Base-by-base conservation (phyloP, 2,888 invertebrate species). In the Lordiphosa fenestrarum region DNA sequence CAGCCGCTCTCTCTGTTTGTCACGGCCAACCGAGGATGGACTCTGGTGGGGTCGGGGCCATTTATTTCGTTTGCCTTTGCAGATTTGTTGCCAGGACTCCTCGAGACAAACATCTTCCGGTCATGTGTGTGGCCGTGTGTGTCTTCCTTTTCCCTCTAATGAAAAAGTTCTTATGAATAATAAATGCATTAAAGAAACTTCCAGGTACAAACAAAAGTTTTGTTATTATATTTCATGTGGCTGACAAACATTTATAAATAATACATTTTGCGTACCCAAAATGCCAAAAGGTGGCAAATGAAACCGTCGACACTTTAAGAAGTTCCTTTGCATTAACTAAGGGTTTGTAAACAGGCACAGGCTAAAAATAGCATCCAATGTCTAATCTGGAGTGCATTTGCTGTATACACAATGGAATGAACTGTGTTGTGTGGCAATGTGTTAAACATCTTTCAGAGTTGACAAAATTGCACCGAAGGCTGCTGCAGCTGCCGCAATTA, bases 141-240 rank as follows among this genome's bases (percentile, higher is more conserved):
- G 52, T 40, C 44, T 39, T 44, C 40, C 36, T 59, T 46, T 59
- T 46, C 36, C 41, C 59, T 63, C 66, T 85, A 85, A 81, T 81
- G 85, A 81, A 85, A 85, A 85, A 85, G 85, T 78, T 78, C 73
- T 56, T 71, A 71, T 83, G 85, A 76, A 85, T 81, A 81, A 85
- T 81, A 84, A 84, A 81, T 80, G 84, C 85, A 85, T 68, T 80
- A 68, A 58, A 69, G 56, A 71, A 84, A 77, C 71, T 75, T 62
- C 51, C 55, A 59, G 60, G 59, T 53, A 65, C 57, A 73, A 63
- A 60, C 67, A 60, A 82, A 73, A 58, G 56, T 76, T 51, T 41
- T 33, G 38, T 35, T 30, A 19, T 19, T 66, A 61, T 61, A 46
- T 38, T 61, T 61, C 47, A 47, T 62, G 56, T 36, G 10, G 25